Conservation (phyloP, 2,797 vertebrate genomes). For the Onychomys torridus region DNA sequence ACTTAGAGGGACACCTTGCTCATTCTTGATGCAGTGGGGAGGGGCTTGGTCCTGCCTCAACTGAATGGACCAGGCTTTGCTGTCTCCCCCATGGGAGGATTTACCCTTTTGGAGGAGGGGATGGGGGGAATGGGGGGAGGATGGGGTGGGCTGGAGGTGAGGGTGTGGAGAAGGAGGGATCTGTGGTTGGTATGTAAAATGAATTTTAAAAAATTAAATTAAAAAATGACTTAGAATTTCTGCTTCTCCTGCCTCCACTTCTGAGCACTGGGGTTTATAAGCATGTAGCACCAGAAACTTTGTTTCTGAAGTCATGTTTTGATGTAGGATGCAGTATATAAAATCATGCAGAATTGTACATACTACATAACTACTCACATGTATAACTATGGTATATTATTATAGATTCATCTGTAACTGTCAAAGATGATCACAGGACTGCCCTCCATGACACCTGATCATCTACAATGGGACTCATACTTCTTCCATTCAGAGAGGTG, state of each 20-base stretch:
- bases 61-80: too few species aligned
- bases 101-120: too few species aligned
- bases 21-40: too few species aligned
- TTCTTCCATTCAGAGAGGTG: neutral
- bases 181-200: too few species aligned
- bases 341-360: neutral
- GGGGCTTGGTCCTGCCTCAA: too few species aligned
- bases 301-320: slow-evolving; percentile 25
- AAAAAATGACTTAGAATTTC: neutral
- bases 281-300: neutral
- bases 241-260: neutral
- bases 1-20: neutral
- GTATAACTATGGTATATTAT: neutral
- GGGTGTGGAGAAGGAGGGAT: too few species aligned
- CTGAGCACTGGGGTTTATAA: too few species aligned
- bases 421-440: neutral
- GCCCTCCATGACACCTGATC: neutral
- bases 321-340: neutral
- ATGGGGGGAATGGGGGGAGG: too few species aligned
- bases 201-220: too few species aligned
- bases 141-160: too few species aligned
- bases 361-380: neutral
- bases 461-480: neutral
- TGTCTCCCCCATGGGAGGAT: too few species aligned
- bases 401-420: neutral